Percentiles rank a stretch among this genome's conserved stretches.
Conservation (phyloP, 2,888 invertebrate species). For the Rotaria sp. region DNA sequence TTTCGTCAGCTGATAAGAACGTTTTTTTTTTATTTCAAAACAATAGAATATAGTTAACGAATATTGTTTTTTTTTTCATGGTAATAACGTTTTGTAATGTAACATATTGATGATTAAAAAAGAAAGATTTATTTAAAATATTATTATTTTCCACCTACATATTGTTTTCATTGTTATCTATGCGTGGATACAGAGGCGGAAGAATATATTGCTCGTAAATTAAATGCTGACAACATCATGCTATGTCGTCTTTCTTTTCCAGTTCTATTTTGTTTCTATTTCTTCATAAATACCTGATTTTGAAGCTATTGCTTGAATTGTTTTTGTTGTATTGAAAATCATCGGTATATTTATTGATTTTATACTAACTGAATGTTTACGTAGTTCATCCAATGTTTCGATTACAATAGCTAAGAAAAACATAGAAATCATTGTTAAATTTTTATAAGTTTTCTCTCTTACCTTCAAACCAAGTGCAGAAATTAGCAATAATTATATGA, state of each 20-base stretch:
- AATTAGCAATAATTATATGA: slow-evolving; percentile 38
- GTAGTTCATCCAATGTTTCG: not conserved
- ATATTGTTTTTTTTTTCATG: too few species aligned
- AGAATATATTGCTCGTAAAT: not conserved
- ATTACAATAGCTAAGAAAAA: not conserved
- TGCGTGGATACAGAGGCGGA: not conserved
- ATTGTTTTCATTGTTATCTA: not conserved
- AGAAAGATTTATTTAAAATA: not conserved
- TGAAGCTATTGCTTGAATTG: not conserved
- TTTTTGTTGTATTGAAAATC: not conserved
- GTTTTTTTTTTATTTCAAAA: too few species aligned
- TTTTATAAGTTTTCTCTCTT: not conserved
- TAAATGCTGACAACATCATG: too few species aligned
- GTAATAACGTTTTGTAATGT: too few species aligned
- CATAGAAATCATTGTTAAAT: not conserved
- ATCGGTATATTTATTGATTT: not conserved
- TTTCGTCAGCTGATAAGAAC: too few species aligned
- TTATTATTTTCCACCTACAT: not conserved
- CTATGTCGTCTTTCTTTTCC: not conserved
- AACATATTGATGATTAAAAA: too few species aligned
- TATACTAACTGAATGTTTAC: not conserved
- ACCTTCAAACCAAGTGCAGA: slow-evolving; percentile 37
- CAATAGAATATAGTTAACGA: too few species aligned
- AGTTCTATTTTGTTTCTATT: not conserved
- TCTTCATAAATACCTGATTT: not conserved